These are phyloP conservation scores for Diplodus puntazzo DNA, from an alignment of 2,797 vertebrate genomes.

Conservation along the genomic window DNA sequence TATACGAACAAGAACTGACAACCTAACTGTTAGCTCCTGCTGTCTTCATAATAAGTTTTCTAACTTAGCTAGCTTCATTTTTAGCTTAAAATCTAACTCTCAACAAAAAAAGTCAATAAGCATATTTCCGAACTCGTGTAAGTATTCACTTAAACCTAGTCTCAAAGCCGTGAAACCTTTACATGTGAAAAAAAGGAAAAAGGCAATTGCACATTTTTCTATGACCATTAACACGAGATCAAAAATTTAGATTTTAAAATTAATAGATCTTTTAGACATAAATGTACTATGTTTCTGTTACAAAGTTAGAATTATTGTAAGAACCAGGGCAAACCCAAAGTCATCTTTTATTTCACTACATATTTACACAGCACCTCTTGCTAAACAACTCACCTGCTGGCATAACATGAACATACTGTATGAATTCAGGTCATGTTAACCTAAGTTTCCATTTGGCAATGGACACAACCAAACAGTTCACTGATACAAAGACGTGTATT, in stretches of 20 bases:
- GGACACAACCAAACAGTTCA: neutral
- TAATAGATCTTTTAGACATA: neutral
- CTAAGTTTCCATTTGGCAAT: neutral
- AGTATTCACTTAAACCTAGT: neutral
- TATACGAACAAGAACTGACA: too few relatives aligned
- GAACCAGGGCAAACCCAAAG: neutral
- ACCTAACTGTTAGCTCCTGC: neutral
- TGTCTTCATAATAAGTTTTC: neutral
- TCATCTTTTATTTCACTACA: neutral
- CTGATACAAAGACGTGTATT: neutral
- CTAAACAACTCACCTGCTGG: neutral
- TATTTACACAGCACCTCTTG: neutral
- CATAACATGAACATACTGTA: neutral
- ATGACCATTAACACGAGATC: neutral
- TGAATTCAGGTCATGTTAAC: neutral
- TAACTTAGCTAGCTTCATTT: neutral
- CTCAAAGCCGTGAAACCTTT: neutral
- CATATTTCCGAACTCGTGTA: too few relatives aligned
- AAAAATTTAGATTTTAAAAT: neutral
- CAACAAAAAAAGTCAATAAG: neutral
- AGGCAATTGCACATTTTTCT: neutral
- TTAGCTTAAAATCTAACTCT: neutral
- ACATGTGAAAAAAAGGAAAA: neutral
- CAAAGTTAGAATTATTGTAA: neutral
- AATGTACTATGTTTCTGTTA: neutral